These are phyloP conservation scores for Gallinago media DNA, from an alignment of 2,113 vertebrate genomes.

Conservation along the genomic window DNA sequence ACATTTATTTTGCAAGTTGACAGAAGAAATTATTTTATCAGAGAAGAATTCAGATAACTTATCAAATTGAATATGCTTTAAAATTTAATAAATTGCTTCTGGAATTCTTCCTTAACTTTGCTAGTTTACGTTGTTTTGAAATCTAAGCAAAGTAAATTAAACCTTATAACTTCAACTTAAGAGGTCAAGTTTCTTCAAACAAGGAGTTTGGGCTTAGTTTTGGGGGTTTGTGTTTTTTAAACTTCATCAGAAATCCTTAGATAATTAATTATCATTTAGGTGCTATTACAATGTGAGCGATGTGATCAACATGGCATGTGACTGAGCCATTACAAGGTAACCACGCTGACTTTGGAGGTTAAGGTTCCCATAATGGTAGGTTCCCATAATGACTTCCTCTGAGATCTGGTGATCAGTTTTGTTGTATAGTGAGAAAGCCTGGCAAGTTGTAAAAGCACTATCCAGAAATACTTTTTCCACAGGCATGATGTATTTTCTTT, in stretches of 20 bases:
- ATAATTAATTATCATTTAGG: conserved; percentile 1
- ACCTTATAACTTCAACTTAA: background rate
- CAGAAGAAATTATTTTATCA: background rate
- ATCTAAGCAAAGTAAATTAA: background rate
- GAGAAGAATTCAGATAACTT: background rate
- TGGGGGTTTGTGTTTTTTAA: background rate
- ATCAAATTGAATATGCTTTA: background rate
- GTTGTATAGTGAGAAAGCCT: background rate
- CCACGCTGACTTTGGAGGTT: background rate
- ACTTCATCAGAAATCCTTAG: background rate
- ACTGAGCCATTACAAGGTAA: background rate
- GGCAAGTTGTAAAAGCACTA: background rate
- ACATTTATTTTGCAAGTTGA: background rate
- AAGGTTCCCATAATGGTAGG: conserved; percentile 18
- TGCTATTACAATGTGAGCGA: background rate
- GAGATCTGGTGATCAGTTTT: background rate
- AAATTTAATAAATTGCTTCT: background rate
- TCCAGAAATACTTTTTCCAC: background rate
- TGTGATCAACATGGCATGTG: background rate
- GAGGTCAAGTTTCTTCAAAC: background rate
- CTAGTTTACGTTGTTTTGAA: background rate
- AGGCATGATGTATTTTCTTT: background rate
- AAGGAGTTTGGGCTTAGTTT: background rate
- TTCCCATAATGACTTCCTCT: conserved; percentile 30
- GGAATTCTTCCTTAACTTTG: background rate